These are phyloP conservation scores for Orchestes rusci DNA, from an alignment of 2,888 invertebrate genomes.

Conservation along the genomic window DNA sequence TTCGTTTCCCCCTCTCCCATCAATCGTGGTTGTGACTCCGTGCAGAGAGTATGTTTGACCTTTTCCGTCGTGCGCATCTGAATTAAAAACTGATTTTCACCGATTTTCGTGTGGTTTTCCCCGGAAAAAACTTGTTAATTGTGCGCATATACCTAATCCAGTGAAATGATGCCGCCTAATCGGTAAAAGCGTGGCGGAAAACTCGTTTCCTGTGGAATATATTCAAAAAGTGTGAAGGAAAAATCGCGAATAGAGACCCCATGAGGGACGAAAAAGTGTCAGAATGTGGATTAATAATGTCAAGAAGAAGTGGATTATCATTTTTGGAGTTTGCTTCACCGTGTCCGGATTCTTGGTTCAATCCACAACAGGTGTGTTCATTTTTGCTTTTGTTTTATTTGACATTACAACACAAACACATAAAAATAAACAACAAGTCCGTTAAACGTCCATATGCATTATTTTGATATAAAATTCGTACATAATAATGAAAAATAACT, in stretches of 20 bases:
- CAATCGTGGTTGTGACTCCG: conserved; percentile 32
- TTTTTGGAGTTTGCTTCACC: conserved; percentile 42
- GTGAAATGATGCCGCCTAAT: too few relatives aligned
- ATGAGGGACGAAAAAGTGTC: conserved; percentile 41
- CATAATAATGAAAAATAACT: too few relatives aligned
- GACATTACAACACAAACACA: not conserved
- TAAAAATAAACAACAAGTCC: too few relatives aligned
- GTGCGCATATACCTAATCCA: too few relatives aligned
- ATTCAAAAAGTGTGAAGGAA: too few relatives aligned
- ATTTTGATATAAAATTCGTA: too few relatives aligned
- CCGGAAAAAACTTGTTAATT: conserved; percentile 16
- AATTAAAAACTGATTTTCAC: conserved; percentile 14
- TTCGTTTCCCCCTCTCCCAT: conserved; percentile 25
- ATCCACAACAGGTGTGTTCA: conserved; percentile 51
- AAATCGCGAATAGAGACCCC: conserved; percentile 33
- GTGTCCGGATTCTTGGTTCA: conserved; percentile 48
- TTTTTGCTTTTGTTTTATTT: conserved; percentile 12
- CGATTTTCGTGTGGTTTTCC: conserved; percentile 7
- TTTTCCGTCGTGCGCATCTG: conserved; percentile 22
- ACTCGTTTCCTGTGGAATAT: too few relatives aligned
- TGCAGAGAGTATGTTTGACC: conserved; percentile 29
- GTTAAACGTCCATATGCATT: too few relatives aligned
- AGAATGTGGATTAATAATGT: conserved; percentile 64
- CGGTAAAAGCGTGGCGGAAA: too few relatives aligned
- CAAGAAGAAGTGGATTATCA: conserved; percentile 54